These are phyloP conservation scores for Priocnemis perturbator DNA, from an alignment of 2,888 invertebrate species.

Conservation along the genomic window DNA sequence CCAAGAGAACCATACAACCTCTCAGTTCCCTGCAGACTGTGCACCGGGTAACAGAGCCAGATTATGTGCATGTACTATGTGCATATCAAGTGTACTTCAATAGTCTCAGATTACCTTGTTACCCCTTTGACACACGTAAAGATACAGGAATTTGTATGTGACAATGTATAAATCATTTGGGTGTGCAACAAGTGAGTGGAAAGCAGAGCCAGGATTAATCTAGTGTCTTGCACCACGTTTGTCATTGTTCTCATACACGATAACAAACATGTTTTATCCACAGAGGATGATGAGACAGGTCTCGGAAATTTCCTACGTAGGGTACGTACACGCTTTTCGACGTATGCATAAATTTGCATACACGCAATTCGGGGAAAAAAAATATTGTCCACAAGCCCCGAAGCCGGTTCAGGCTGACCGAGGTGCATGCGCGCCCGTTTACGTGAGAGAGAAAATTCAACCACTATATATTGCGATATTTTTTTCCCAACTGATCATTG, in stretches of 20 bases:
- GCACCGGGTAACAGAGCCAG: slow-evolving; percentile 34
- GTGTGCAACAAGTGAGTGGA: too few species aligned
- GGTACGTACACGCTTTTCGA: slow-evolving; percentile 57
- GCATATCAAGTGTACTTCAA: not conserved
- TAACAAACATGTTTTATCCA: slow-evolving; percentile 52
- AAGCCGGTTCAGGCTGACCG: too few species aligned
- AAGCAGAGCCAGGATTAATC: too few species aligned
- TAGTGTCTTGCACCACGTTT: too few species aligned
- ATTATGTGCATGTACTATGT: not conserved
- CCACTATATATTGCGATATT: too few species aligned
- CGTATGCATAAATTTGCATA: not conserved
- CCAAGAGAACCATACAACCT: slow-evolving; percentile 54
- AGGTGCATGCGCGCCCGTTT: too few species aligned
- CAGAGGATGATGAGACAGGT: slow-evolving; percentile 70
- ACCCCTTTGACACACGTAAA: not conserved
- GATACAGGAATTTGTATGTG: slow-evolving; percentile 6
- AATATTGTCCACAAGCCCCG: too few species aligned
- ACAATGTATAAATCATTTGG: not conserved
- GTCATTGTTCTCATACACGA: not conserved
- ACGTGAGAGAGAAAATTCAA: too few species aligned
- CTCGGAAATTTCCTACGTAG: slow-evolving; percentile 72
- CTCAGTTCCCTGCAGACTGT: slow-evolving; percentile 60
- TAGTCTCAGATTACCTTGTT: not conserved
- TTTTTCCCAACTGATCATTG: too few species aligned
- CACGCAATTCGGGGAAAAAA: too few species aligned